Evolutionary conservation across 2,888 invertebrate genomes (phyloP).

Genomic region (Trimorus sp.): DNA sequence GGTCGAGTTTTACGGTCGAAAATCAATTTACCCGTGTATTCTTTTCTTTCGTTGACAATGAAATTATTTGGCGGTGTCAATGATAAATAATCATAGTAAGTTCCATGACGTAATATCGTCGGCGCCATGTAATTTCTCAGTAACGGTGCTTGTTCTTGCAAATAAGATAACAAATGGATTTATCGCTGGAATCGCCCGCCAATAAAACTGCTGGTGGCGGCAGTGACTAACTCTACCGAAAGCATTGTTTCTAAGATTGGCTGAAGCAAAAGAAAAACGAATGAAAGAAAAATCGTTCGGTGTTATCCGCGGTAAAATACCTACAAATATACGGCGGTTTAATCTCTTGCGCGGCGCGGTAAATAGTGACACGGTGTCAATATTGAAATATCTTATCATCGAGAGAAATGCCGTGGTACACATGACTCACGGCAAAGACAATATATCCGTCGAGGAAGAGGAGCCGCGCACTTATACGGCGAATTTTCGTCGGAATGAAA

Average conservation of each 20-base stretch:
- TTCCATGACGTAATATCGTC: too few species aligned
- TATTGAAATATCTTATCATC: conserved; percentile 79
- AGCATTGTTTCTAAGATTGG: conserved; percentile 35
- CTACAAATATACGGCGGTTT: conserved; percentile 75
- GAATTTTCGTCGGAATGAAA: too few species aligned
- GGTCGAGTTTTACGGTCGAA: too few species aligned
- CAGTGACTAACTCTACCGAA: conserved; percentile 41
- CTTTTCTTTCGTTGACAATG: too few species aligned
- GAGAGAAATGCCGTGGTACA: conserved; percentile 66
- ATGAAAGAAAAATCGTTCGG: conserved; percentile 59
- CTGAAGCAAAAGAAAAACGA: conserved; percentile 31
- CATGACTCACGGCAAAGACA: conserved; percentile 34
- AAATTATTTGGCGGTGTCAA: too few species aligned
- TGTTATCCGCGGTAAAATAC: conserved; percentile 75
- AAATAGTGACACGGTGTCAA: conserved; percentile 77
- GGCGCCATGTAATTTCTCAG: conserved; percentile 20
- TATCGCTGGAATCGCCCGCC: conserved; percentile 38
- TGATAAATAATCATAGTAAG: too few species aligned
- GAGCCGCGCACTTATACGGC: too few species aligned
- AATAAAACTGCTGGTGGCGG: conserved; percentile 47
- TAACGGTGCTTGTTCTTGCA: conserved; percentile 32
- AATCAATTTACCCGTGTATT: too few species aligned
- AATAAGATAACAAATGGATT: conserved; percentile 49
- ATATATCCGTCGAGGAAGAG: too few species aligned
- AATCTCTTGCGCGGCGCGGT: conserved; percentile 72